A percentile compares a stretch with the other conserved stretches of the same genome.
phyloP scores from a whole-genome alignment of 2,888 invertebrate species.

The Euclidia mi region DNA sequence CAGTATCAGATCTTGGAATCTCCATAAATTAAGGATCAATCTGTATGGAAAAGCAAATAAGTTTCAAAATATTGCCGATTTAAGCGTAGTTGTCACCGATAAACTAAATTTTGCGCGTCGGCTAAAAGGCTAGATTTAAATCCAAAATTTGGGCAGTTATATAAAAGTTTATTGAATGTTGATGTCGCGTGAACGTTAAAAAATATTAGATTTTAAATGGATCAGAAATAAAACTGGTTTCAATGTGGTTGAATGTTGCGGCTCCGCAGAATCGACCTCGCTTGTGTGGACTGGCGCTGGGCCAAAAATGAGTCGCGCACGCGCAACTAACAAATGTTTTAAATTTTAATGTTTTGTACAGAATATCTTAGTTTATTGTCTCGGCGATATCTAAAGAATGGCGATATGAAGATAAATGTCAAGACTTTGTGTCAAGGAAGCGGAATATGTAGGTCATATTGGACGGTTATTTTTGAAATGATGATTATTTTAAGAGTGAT shows the following conservation, averaged over 20 bases:
- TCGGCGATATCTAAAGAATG: constrained; percentile 46
- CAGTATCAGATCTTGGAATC: too few species aligned
- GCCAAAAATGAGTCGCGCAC: constrained; percentile 75
- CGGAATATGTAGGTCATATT: constrained; percentile 12
- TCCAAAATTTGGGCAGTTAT: constrained; percentile 1
- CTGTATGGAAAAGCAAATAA: too few species aligned
- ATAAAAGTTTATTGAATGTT: constrained; percentile 4
- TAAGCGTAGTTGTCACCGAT: background rate
- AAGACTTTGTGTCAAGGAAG: constrained; percentile 17
- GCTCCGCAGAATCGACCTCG: constrained; percentile 81
- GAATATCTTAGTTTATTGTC: constrained; percentile 59
- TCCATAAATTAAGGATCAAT: too few species aligned
- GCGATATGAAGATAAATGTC: constrained; percentile 24
- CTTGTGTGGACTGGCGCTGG: constrained; percentile 73
- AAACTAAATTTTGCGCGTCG: background rate
- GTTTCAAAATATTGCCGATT: background rate
- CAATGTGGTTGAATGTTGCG: constrained; percentile 81
- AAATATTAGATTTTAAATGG: constrained; percentile 47
- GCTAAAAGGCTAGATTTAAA: background rate
- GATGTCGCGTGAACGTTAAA: constrained; percentile 19
- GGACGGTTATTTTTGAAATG: constrained; percentile 14
- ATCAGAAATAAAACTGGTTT: constrained; percentile 72
- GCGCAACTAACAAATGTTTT: constrained; percentile 65
- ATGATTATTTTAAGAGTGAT: background rate
- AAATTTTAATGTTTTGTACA: constrained; percentile 45